A percentile compares a stretch with the other conserved stretches of the same genome.
phyloP scores from a whole-genome alignment of 37 sponge, comb jelly and placozoan species.

The Axinella damicornis region DNA sequence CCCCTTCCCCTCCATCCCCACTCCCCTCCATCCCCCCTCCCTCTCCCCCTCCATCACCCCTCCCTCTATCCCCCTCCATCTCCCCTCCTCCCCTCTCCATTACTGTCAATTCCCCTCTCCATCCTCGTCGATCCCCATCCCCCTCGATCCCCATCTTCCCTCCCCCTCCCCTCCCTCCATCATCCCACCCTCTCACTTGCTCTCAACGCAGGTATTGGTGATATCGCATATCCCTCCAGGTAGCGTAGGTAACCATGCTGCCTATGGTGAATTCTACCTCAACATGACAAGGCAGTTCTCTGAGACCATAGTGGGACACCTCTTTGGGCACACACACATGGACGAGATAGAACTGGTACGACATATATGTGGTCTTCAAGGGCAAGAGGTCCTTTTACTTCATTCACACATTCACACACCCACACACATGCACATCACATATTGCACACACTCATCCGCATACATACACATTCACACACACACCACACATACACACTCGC shows the following conservation, averaged over 20 bases:
- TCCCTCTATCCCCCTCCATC: slow-evolving; percentile 29
- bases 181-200: slow-evolving; percentile 69
- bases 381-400: too few relatives aligned
- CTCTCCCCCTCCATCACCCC: not conserved
- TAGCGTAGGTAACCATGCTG: slow-evolving; percentile 18
- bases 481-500: too few relatives aligned
- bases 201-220: slow-evolving; percentile 72
- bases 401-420: too few relatives aligned
- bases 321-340: slow-evolving; percentile 83
- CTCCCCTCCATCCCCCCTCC: too few relatives aligned
- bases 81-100: slow-evolving; percentile 48
- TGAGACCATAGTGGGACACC: slow-evolving; percentile 75
- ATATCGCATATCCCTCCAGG: slow-evolving; percentile 84
- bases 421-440: too few relatives aligned
- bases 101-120: slow-evolving; percentile 49
- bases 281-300: slow-evolving; percentile 51
- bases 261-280: slow-evolving; percentile 68
- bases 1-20: too few relatives aligned
- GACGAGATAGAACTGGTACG: slow-evolving; percentile 80
- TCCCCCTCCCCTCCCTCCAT: slow-evolving; percentile 57
- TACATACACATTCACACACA: too few relatives aligned
- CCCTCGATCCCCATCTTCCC: slow-evolving; percentile 51
- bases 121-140: slow-evolving; percentile 48
- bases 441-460: too few relatives aligned
- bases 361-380: not conserved